phyloP scores from a whole-genome alignment of 2,113 vertebrate genomes.

The Platichthys flesus region DNA sequence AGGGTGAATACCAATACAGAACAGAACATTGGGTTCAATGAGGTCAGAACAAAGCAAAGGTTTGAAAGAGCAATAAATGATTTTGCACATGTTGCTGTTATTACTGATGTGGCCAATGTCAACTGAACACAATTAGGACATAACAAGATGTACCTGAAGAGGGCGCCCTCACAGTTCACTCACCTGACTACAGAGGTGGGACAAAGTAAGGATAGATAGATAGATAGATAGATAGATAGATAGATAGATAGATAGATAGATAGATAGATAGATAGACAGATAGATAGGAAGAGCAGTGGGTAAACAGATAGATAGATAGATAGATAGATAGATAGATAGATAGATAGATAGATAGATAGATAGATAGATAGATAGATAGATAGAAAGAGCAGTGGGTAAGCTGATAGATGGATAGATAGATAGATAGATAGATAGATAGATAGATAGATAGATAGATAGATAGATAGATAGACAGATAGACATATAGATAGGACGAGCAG shows the following conservation, averaged over 20 bases:
- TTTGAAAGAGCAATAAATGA: too few species aligned
- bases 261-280: too few species aligned
- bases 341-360: too few species aligned
- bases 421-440: conserved; percentile 14
- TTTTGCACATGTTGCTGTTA: too few species aligned
- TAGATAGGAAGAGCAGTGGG: too few species aligned
- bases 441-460: not conserved
- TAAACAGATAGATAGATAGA: too few species aligned
- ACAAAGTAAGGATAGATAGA: not conserved
- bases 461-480: not conserved
- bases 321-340: too few species aligned
- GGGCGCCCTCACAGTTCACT: conserved; percentile 60
- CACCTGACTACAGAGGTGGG: conserved; percentile 26
- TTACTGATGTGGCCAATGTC: not conserved
- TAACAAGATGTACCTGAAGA: conserved; percentile 51
- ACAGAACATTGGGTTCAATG: too few species aligned
- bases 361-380: conserved; percentile 6
- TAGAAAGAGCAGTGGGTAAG: not conserved
- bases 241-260: too few species aligned
- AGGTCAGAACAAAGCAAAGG: too few species aligned
- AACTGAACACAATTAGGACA: not conserved
- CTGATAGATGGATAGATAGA: not conserved
- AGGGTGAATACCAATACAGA: too few species aligned
- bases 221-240: conserved; percentile 14
- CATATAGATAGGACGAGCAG: too few species aligned